Conservation (phyloP, 2,888 invertebrate genomes). For the Rhodophaea formosa region DNA sequence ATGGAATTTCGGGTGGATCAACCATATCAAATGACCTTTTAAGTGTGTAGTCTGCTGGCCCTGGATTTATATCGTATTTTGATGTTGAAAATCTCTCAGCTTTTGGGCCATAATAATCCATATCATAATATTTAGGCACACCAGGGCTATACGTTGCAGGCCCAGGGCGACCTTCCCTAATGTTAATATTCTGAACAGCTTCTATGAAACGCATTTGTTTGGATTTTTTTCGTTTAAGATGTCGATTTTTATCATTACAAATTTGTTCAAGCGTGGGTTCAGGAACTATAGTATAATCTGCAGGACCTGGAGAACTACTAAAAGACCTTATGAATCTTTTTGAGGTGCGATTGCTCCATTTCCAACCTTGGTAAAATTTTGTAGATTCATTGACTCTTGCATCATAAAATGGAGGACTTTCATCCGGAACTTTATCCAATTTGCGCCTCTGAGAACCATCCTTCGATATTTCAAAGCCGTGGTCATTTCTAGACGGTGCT, state of each 20-base stretch:
- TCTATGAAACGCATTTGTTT: constrained; percentile 64
- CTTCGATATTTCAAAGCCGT: constrained; percentile 37
- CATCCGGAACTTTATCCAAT: constrained; percentile 27
- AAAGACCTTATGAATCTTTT: constrained; percentile 32
- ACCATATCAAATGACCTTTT: constrained; percentile 55
- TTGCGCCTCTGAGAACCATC: constrained; percentile 40
- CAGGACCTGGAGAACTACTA: constrained; percentile 54
- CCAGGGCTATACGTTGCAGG: constrained; percentile 55
- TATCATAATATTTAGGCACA: constrained; percentile 41
- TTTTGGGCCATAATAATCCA: constrained; percentile 49
- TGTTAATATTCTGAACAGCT: constrained; percentile 51
- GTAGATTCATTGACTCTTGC: constrained; percentile 48
- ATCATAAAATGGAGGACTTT: constrained; percentile 57
- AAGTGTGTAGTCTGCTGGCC: constrained; percentile 55
- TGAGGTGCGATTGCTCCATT: constrained; percentile 64
- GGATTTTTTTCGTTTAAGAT: constrained; percentile 49
- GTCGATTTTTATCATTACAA: constrained; percentile 56
- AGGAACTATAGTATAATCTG: constrained; percentile 48
- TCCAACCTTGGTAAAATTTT: constrained; percentile 63
- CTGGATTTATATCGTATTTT: constrained; percentile 42
- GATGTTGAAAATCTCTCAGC: constrained; percentile 43
- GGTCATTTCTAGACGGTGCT: constrained; percentile 42
- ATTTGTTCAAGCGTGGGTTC: constrained; percentile 36
- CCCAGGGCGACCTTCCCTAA: constrained; percentile 53
- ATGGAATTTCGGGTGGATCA: constrained; percentile 34